Evolutionary conservation across 2,113 vertebrate species (phyloP).

Genomic region (Montifringilla adamsi): DNA sequence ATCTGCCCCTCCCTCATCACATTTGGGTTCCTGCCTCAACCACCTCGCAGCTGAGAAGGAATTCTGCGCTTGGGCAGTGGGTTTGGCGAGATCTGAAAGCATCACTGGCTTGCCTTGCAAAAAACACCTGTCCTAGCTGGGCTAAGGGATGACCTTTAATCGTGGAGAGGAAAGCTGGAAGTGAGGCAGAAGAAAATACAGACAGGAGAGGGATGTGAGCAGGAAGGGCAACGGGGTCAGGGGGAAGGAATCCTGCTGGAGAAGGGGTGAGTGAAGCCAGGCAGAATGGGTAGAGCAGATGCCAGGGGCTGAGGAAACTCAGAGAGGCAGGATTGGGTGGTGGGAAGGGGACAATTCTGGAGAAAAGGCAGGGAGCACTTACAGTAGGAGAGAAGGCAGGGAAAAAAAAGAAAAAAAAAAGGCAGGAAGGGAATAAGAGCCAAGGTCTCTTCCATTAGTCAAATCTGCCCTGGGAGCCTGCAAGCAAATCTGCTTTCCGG

Average conservation of each 20-base stretch:
- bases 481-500: slow-evolving; percentile 64
- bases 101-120: background rate
- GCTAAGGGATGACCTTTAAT: background rate
- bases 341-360: background rate
- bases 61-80: too few species aligned
- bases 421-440: slow-evolving; percentile 35
- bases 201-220: background rate
- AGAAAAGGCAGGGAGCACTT: background rate
- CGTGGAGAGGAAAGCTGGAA: background rate
- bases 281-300: rapidly evolving
- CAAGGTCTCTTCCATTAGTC: slow-evolving; percentile 65
- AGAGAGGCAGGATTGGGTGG: background rate
- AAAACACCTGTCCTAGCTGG: background rate
- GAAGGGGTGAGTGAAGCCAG: background rate
- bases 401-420: background rate
- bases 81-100: background rate
- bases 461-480: slow-evolving; percentile 59
- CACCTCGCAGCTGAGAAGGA: background rate
- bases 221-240: rapidly evolving
- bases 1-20: background rate
- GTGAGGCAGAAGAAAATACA: background rate
- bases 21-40: background rate
- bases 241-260: background rate
- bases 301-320: background rate
- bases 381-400: background rate